phyloP scores from a whole-genome alignment of 2,797 vertebrate genomes.

The Neostethus bicornis region DNA sequence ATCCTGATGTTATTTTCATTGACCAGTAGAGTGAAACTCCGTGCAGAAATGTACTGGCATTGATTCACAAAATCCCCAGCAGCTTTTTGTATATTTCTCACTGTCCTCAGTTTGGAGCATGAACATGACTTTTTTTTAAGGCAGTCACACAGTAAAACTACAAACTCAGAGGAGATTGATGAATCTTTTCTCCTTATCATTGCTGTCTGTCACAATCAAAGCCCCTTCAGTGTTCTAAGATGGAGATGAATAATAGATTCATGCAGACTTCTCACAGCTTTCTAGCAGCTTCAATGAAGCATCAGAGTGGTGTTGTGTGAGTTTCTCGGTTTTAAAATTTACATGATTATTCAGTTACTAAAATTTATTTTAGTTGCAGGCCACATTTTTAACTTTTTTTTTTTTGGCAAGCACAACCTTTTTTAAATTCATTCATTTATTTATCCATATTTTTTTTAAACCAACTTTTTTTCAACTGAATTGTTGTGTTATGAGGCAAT shows the following conservation, averaged over 20 bases:
- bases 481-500: too few species aligned
- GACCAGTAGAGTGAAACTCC: slow-evolving; percentile 18
- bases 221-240: slow-evolving; percentile 66
- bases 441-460: too few species aligned
- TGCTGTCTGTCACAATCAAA: slow-evolving; percentile 71
- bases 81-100: slow-evolving; percentile 42
- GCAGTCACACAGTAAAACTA: slow-evolving; percentile 46
- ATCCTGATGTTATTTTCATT: slow-evolving; percentile 7
- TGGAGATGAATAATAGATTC: slow-evolving; percentile 72
- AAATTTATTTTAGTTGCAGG: too few species aligned
- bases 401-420: too few species aligned
- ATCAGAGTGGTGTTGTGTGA: too few species aligned
- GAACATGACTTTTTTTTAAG: slow-evolving; percentile 36
- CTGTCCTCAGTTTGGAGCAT: slow-evolving; percentile 28
- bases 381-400: background rate
- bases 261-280: slow-evolving; percentile 54
- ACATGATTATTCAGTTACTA: too few species aligned
- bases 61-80: slow-evolving; percentile 21
- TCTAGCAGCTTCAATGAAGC: slow-evolving; percentile 39
- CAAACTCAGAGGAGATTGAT: slow-evolving; percentile 32
- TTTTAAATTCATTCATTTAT: too few species aligned
- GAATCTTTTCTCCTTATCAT: slow-evolving; percentile 32
- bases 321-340: too few species aligned
- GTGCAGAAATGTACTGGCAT: slow-evolving; percentile 20
- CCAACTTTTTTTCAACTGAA: too few species aligned